Conservation (phyloP, 2,888 invertebrate genomes). For the Slavum lentiscoides region DNA sequence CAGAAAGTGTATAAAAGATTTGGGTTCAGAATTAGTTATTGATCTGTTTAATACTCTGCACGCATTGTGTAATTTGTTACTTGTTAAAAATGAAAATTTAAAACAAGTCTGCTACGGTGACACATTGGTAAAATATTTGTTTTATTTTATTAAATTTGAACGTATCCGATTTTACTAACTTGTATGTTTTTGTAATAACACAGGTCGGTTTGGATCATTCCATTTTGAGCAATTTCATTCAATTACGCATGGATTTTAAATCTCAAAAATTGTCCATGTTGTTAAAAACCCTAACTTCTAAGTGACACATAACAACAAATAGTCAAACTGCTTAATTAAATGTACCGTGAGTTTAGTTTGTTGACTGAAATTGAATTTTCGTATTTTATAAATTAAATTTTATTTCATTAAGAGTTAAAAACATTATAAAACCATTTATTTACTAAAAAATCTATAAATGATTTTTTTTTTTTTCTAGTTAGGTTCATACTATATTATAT, state of each 20-base stretch:
- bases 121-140: slow-evolving; percentile 73
- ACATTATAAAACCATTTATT: too few relatives aligned
- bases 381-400: not conserved
- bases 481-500: too few relatives aligned
- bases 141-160: too few relatives aligned
- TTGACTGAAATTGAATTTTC: slow-evolving; percentile 22
- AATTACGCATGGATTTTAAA: slow-evolving; percentile 91
- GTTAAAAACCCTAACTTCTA: slow-evolving; percentile 60
- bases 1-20: slow-evolving; percentile 81
- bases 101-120: slow-evolving; percentile 94
- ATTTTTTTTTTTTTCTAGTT: too few relatives aligned
- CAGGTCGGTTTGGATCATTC: slow-evolving; percentile 89
- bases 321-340: slow-evolving; percentile 7
- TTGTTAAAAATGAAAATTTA: slow-evolving; percentile 94
- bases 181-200: slow-evolving; percentile 58
- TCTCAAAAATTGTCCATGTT: slow-evolving; percentile 75
- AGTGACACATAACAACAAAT: slow-evolving; percentile 10
- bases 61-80: slow-evolving; percentile 90
- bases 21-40: slow-evolving; percentile 76
- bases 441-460: too few relatives aligned
- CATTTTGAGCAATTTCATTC: slow-evolving; percentile 89
- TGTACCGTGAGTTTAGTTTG: not conserved
- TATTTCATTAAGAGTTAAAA: not conserved
- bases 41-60: slow-evolving; percentile 94
- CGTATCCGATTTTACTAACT: not conserved